These are phyloP conservation scores for Empis stercorea DNA, from an alignment of 2,888 invertebrate genomes.

Conservation along the genomic window DNA sequence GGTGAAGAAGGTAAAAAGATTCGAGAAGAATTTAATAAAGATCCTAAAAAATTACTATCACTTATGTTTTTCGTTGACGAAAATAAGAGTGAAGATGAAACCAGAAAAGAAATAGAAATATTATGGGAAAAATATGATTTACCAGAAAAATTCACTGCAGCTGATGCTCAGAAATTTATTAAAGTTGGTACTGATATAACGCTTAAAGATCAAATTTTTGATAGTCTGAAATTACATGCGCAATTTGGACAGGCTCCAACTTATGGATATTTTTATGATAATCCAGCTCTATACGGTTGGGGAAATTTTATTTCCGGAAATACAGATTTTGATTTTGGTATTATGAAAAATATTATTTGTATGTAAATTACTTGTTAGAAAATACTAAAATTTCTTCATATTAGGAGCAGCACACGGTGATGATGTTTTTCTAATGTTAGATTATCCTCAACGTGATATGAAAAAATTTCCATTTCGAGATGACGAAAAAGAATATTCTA, in stretches of 20 bases:
- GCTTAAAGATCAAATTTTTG: not conserved
- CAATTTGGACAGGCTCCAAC: not conserved
- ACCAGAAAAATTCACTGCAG: not conserved
- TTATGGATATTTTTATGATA: not conserved
- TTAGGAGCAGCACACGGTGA: not conserved
- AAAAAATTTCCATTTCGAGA: not conserved
- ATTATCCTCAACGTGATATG: not conserved
- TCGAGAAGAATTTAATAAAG: slow-evolving; percentile 27
- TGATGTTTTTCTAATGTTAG: not conserved
- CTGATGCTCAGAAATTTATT: not conserved
- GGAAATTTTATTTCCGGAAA: not conserved
- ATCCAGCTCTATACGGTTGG: not conserved
- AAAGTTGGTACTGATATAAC: not conserved
- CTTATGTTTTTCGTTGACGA: slow-evolving; percentile 47
- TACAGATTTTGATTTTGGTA: not conserved
- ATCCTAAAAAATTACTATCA: slow-evolving; percentile 45
- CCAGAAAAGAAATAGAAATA: not conserved
- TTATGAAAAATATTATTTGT: no score
- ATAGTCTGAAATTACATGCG: not conserved
- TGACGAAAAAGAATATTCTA: not conserved
- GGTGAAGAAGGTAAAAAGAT: not conserved
- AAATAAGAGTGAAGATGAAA: not conserved
- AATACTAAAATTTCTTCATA: no score
- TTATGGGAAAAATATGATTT: not conserved
- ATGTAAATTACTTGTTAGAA: no score